Evolutionary conservation across 2,797 vertebrate genomes (phyloP).

Genomic region (Phylloscopus collybita): DNA sequence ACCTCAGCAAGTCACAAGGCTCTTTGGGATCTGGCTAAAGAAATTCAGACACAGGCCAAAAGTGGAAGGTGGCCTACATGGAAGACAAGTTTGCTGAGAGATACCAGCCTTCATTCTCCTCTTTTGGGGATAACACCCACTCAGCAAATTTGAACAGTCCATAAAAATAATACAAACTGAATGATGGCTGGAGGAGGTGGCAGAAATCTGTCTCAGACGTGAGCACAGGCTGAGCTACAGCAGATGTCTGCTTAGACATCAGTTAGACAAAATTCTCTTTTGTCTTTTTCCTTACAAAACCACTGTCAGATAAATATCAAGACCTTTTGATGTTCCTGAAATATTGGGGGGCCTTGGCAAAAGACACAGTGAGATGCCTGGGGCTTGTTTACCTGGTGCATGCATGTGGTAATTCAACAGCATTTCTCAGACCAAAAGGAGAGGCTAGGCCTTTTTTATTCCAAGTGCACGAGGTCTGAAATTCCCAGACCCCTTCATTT

Average conservation of each 20-base stretch:
- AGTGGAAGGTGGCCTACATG: background rate
- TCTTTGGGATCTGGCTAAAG: background rate
- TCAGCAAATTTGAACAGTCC: background rate
- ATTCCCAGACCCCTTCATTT: background rate
- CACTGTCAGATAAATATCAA: background rate
- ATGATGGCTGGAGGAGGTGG: background rate
- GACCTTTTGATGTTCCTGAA: background rate
- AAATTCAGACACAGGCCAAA: background rate
- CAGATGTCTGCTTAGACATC: background rate
- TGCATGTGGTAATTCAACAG: background rate
- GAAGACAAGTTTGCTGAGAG: background rate
- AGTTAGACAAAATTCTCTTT: conserved; percentile 12
- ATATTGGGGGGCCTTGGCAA: background rate
- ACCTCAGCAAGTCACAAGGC: background rate
- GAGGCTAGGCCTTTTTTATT: background rate
- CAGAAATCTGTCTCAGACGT: background rate
- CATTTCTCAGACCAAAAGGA: background rate
- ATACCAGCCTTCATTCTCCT: background rate
- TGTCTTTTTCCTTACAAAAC: background rate
- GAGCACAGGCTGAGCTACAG: background rate
- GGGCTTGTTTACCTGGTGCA: background rate
- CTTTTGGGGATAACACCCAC: background rate
- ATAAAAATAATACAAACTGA: background rate
- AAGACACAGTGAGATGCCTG: background rate
- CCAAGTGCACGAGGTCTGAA: background rate